A percentile compares a stretch with the other conserved stretches of the same genome.
phyloP scores from a whole-genome alignment of 2,797 vertebrate species.

The Acipenser oxyrinchus region DNA sequence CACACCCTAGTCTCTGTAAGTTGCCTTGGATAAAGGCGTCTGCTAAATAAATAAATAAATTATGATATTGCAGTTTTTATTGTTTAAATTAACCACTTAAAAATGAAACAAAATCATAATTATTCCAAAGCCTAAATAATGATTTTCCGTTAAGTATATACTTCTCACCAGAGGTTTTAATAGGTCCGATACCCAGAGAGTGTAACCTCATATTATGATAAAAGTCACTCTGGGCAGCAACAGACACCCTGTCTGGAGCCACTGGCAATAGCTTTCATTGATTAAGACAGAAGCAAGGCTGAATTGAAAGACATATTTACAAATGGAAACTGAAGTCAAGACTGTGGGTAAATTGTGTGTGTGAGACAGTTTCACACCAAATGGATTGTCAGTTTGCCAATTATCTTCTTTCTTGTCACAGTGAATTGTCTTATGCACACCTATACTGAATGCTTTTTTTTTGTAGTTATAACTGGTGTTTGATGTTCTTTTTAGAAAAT shows the following conservation, averaged over 20 bases:
- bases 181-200: no score
- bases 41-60: no score
- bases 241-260: constrained; percentile 60
- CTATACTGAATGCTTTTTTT: constrained; percentile 27
- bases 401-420: constrained; percentile 35
- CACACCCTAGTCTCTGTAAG: no score
- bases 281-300: constrained; percentile 60
- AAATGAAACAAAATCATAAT: background rate
- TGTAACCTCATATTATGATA: constrained; percentile 43
- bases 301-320: constrained; percentile 47
- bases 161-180: background rate
- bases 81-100: no score
- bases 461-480: no score
- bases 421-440: constrained; percentile 38
- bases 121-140: background rate
- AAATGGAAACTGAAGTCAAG: constrained; percentile 50
- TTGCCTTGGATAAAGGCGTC: no score
- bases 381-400: constrained; percentile 46
- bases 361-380: constrained; percentile 27
- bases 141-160: no score
- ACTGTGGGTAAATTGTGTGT: constrained; percentile 38
- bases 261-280: constrained; percentile 54
- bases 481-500: no score
- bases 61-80: no score
- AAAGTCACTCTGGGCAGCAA: constrained; percentile 45